Evolutionary conservation across 2,113 vertebrate species (phyloP), one percentile per base, ranked within the genome.

Genomic region (Indri indri): DNA sequence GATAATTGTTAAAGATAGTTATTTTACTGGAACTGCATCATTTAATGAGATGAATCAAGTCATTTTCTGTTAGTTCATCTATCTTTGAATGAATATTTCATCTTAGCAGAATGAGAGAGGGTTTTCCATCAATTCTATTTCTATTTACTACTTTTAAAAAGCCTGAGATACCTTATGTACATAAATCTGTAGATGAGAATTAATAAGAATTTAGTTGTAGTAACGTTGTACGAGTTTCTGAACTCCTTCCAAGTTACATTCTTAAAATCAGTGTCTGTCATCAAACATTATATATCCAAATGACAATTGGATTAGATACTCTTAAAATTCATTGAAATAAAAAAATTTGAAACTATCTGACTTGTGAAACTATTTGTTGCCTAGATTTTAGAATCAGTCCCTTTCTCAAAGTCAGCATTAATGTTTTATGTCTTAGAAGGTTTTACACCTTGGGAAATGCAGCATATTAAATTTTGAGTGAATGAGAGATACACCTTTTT

Each of bases 261-360:
- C 54, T 89, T 80, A 79, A 54, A 61, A 77, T 45, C 13, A 73
- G 6, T 57, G 61, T 65, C 23, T 81, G 13, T 79, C 34, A 87
- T 77, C 34, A 90, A 92, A 71, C 65, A 74, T 61, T 73, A 8
- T 20, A 37, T 73, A 61, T 42, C 16, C 50, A 86, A 30, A 8
- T 89, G 27, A 92, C 40, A 70, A 37, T 32, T 73, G 22, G 37
- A 87, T 73, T 90, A 52, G 23, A 23, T 70, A 27, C 27, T 86
- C 63, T 95, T 95, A 68, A 73, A 34, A 18, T 87, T 90, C 45
- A 94, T 57, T 80, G 10, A 88, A 96, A 82, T 65, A n/a, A 71
- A 95, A 57, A 34, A 93, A 93, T 30, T 88, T 40, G 27, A 88
- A 91, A 89, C 30, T 79, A 20, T 61, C 37, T 90, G 37, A 82